Percentiles rank a stretch among this genome's conserved stretches.
Evolutionary conservation across 2,888 invertebrate genomes (phyloP).

Genomic region (Tetheella fluctuosa): DNA sequence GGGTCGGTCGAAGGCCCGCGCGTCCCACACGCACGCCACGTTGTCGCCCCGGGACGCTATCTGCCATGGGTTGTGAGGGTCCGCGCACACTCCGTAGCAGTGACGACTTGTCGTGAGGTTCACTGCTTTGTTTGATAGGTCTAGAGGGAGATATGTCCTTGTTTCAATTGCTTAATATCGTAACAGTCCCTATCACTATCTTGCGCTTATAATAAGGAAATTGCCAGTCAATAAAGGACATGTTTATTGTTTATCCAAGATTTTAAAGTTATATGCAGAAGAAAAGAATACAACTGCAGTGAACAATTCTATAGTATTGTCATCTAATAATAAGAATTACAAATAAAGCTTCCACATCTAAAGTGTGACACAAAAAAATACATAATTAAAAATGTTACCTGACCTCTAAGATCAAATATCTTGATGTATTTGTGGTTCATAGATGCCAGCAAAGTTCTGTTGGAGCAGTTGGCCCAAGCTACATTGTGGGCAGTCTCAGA

Average conservation of each 20-base stretch:
- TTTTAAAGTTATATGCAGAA: too few species aligned
- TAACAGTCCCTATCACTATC: too few species aligned
- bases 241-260: too few species aligned
- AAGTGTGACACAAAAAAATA: too few species aligned
- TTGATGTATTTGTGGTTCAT: slow-evolving; percentile 95
- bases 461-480: slow-evolving; percentile 91
- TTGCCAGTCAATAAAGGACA: too few species aligned
- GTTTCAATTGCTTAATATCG: too few species aligned
- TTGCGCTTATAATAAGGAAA: too few species aligned
- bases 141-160: slow-evolving; percentile 64
- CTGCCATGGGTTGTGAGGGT: slow-evolving; percentile 90
- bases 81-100: slow-evolving; percentile 92
- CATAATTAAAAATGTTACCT: slow-evolving; percentile 15
- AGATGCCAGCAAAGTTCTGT: slow-evolving; percentile 92
- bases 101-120: slow-evolving; percentile 90
- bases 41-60: slow-evolving; percentile 93
- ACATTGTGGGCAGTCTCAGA: slow-evolving; percentile 94
- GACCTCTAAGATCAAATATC: slow-evolving; percentile 95
- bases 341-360: too few species aligned
- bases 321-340: too few species aligned
- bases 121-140: slow-evolving; percentile 87
- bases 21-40: slow-evolving; percentile 94
- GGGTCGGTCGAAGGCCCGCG: slow-evolving; percentile 93
- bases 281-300: too few species aligned
- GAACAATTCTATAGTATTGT: too few species aligned